Base-by-base conservation (phyloP, 2,888 invertebrate genomes). In the Synanthedon andrenaeformis region DNA sequence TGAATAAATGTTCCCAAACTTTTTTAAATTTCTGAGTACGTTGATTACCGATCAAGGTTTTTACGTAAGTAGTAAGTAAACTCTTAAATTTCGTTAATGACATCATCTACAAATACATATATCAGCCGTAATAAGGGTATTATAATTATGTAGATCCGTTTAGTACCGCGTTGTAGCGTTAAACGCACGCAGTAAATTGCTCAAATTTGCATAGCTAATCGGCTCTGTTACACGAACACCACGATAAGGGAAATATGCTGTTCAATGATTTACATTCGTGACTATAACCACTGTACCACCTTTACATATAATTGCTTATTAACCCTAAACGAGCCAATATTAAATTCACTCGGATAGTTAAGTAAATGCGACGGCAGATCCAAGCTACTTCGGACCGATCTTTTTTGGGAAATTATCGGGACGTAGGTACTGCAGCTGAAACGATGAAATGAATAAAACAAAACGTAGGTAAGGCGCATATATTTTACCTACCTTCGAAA, bases 181-280 rank as follows among this genome's bases (percentile, higher is more conserved):
- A 75, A 76, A 71, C 71, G 65, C 63, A 65, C 63, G 62, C 65
- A 66, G 67, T 70, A 70, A 73, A 68, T 70, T 69, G 68, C 64
- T 63, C 62, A 60, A 72, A 82, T 79, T 80, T 76, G 74, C 78
- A 82, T 80, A 73, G 64, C 67, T 79, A 80, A 81, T 74, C 74
- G 75, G 63, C 59, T 66, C 57, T 62, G 70, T 69, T 74, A 74
- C 72, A 76, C 70, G 72, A 70, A 63, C 61, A 62, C 59, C 55
- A 56, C 69, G 69, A 72, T 74, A 74, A 73, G 67, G 67, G 64
- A 68, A 75, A 74, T 74, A 71, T 72, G 71, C 68, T 66, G 63
- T 66, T 59, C 66, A 69, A 69, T 80, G 74, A 81, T 78, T 77
- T 77, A 79, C 70, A 70, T 63, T 65, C 65, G 62, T 63, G 64